Evolutionary conservation across 2,113 vertebrate genomes (phyloP).

Genomic region (Shinisaurus crocodilurus): DNA sequence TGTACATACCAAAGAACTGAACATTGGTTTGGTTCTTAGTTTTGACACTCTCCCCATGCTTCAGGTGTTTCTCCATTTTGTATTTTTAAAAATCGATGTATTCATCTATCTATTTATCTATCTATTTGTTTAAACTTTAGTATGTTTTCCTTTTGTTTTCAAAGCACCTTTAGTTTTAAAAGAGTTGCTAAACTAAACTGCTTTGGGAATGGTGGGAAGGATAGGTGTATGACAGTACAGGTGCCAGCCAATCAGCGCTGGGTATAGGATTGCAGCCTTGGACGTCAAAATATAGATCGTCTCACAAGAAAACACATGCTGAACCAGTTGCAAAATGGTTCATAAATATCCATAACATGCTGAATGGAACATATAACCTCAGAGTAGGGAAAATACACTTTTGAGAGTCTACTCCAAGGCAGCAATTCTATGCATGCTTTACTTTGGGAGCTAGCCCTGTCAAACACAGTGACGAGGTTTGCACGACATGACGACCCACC

Average conservation of each 20-base stretch:
- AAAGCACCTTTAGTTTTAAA: neutral
- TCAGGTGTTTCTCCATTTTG: no score
- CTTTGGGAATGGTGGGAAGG: neutral
- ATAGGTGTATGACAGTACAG: neutral
- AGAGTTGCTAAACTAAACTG: neutral
- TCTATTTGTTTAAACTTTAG: neutral
- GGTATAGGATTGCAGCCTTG: no score
- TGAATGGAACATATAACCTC: neutral
- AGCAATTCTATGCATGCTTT: neutral
- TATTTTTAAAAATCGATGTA: neutral
- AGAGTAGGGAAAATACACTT: neutral
- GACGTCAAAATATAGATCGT: neutral
- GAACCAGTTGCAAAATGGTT: neutral
- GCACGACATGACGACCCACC: no score
- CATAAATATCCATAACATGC: neutral
- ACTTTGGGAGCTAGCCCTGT: neutral
- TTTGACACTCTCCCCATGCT: neutral
- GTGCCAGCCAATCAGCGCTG: neutral
- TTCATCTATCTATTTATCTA: neutral
- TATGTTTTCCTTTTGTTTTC: neutral
- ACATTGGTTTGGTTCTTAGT: neutral
- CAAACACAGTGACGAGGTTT: neutral
- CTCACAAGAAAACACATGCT: neutral
- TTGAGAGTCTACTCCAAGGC: neutral
- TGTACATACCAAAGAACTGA: neutral